These are phyloP conservation scores for Scaptomyza graminum DNA, from an alignment of 1,140 invertebrate species.

Conservation along the genomic window DNA sequence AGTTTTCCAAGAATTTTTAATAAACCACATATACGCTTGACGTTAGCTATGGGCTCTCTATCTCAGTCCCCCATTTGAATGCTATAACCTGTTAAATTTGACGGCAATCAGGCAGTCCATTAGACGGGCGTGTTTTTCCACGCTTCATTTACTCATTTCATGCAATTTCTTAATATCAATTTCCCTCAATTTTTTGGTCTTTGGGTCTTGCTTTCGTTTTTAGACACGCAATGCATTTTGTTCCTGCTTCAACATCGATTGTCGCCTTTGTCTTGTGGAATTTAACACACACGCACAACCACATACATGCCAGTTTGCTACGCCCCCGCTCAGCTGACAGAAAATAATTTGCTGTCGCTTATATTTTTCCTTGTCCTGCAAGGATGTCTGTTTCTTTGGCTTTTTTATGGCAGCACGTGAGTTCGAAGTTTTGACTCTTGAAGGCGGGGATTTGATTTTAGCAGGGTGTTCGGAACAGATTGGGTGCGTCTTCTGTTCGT, in stretches of 20 bases:
- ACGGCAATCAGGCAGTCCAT: conserved; percentile 67
- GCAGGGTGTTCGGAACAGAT: neutral
- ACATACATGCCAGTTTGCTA: neutral
- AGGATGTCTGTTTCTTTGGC: conserved; percentile 20
- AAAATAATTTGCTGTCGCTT: conserved; percentile 67
- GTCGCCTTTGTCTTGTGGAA: conserved; percentile 57
- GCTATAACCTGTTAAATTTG: neutral
- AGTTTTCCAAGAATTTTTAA: conserved; percentile 80
- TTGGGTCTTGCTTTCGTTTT: conserved; percentile 17
- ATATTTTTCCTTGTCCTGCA: conserved; percentile 27
- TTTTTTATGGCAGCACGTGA: conserved; percentile 43
- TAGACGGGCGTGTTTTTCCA: conserved; percentile 67
- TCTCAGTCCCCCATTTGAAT: neutral
- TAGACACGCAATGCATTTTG: conserved; percentile 50
- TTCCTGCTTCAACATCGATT: conserved; percentile 9
- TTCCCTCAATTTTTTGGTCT: conserved; percentile 50
- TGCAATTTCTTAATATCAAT: conserved; percentile 81
- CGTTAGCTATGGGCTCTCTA: conserved; percentile 6
- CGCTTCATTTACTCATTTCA: conserved; percentile 81
- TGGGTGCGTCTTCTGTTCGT: conserved; percentile 26
- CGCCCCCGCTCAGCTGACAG: conserved; percentile 48
- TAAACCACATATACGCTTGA: conserved; percentile 57
- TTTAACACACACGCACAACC: conserved; percentile 44
- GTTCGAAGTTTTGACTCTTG: conserved; percentile 20
- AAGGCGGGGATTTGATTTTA: neutral